Conservation (phyloP, 2,113 vertebrate genomes). For the Pycnonotus jocosus region DNA sequence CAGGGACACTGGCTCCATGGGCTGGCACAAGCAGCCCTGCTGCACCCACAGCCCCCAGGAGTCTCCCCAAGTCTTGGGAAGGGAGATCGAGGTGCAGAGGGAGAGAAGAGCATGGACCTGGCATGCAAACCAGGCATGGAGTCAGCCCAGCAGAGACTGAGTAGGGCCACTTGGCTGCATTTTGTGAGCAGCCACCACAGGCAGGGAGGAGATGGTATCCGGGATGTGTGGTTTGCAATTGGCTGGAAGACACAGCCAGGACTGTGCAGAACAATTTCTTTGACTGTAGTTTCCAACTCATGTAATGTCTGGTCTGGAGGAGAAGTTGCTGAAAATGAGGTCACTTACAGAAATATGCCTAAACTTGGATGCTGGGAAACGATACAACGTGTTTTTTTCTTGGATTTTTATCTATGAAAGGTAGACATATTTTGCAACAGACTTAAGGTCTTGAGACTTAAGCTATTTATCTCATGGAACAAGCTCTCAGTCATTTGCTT, state of each 20-base stretch:
- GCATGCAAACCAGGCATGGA: background rate
- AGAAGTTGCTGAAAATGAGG: background rate
- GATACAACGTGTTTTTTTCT: background rate
- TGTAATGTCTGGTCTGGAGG: background rate
- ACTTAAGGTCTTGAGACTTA: background rate
- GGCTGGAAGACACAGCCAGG: background rate
- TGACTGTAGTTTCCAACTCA: background rate
- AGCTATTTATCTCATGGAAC: background rate
- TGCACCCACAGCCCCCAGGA: background rate
- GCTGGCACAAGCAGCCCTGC: background rate
- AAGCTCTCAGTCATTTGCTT: background rate
- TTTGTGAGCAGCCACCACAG: background rate
- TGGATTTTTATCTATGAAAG: background rate
- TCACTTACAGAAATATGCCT: background rate
- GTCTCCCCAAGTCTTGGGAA: background rate
- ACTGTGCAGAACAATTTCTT: background rate
- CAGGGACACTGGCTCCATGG: fast-evolving
- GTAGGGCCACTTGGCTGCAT: background rate
- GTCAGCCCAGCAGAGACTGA: background rate
- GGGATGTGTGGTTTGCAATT: background rate
- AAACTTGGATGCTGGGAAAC: background rate
- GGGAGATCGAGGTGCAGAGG: background rate
- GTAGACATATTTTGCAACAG: background rate
- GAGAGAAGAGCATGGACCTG: background rate
- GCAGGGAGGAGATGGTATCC: background rate